Conservation (phyloP, 2,113 vertebrate genomes). For the Callopanchax toddi region DNA sequence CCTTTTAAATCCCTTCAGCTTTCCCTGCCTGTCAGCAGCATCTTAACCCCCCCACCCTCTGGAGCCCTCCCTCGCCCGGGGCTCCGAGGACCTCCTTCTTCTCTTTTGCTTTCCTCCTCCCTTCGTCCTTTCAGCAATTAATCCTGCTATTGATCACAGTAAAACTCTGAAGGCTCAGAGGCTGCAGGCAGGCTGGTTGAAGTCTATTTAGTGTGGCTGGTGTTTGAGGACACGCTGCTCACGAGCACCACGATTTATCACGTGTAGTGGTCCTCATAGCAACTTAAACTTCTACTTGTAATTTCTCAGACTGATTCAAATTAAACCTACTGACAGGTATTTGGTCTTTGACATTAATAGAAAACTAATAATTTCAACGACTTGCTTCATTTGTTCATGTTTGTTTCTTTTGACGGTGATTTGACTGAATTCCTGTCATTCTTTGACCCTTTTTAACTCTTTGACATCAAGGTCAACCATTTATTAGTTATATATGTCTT, state of each 20-base stretch:
- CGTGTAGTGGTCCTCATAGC: neutral
- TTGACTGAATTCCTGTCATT: conserved; percentile 55
- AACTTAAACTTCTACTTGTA: neutral
- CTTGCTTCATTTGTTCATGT: neutral
- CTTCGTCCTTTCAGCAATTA: conserved; percentile 75
- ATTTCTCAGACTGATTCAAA: too few relatives aligned
- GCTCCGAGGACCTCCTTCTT: conserved; percentile 61
- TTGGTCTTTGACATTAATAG: neutral
- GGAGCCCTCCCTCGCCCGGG: conserved; percentile 74
- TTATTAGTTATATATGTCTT: too few relatives aligned
- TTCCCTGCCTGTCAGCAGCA: conserved; percentile 78
- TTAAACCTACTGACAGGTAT: neutral
- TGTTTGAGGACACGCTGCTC: conserved; percentile 17
- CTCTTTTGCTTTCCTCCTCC: conserved; percentile 32
- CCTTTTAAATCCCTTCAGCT: conserved; percentile 81
- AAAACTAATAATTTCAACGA: neutral
- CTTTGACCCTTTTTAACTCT: conserved; percentile 38
- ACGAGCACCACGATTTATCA: conserved; percentile 3
- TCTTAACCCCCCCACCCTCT: conserved; percentile 73
- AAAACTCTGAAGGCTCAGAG: conserved; percentile 64
- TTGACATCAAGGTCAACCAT: too few relatives aligned
- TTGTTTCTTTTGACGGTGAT: conserved; percentile 15
- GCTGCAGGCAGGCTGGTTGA: conserved; percentile 57
- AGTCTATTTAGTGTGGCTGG: conserved; percentile 44
- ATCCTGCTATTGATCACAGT: conserved; percentile 83